phyloP scores from a whole-genome alignment of 2,888 invertebrate genomes.

The Spialia ferax region DNA sequence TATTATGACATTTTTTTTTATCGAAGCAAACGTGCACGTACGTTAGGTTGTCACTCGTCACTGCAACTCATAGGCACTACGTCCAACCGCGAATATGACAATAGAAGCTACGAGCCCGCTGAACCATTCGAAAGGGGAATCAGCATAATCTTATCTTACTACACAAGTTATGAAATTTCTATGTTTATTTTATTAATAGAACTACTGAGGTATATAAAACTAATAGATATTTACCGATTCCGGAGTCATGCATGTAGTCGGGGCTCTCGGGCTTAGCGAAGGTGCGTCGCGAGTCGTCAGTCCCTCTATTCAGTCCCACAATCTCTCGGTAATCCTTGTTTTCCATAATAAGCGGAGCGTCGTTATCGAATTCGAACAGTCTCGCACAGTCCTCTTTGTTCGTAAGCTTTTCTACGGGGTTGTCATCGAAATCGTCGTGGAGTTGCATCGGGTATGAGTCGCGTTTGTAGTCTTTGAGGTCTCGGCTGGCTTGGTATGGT shows the following conservation, averaged over 20 bases:
- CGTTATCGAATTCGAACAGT: conserved; percentile 87
- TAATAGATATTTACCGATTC: conserved; percentile 76
- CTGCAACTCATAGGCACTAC: no score
- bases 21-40: no score
- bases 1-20: no score
- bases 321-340: conserved; percentile 81
- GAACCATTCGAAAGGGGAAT: no score
- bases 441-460: conserved; percentile 63
- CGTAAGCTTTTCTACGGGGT: conserved; percentile 77
- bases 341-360: conserved; percentile 82
- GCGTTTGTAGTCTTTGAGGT: conserved; percentile 71
- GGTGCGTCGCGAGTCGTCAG: conserved; percentile 81
- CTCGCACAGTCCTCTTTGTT: conserved; percentile 80
- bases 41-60: no score
- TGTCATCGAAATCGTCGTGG: conserved; percentile 67
- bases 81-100: no score
- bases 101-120: no score
- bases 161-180: no score
- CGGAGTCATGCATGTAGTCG: conserved; percentile 85
- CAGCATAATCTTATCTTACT: no score
- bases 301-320: conserved; percentile 80
- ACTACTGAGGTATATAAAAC: no score
- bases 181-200: no score
- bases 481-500: conserved; percentile 75
- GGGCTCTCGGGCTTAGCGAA: conserved; percentile 82